These are phyloP conservation scores for Sinelater perroti DNA, from an alignment of 2,888 invertebrate species.

Conservation along the genomic window DNA sequence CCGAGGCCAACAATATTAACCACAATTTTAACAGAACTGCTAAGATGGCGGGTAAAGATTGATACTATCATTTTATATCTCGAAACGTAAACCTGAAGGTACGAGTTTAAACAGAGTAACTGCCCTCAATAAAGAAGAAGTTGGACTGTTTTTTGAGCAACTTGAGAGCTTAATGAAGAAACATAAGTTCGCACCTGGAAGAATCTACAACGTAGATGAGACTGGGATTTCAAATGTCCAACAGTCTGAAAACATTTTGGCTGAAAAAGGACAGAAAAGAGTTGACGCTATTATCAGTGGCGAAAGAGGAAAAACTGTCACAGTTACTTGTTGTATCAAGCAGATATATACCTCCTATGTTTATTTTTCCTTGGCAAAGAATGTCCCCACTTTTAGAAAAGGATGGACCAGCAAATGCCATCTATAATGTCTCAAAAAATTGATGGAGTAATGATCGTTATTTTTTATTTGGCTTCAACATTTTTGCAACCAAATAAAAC, in stretches of 20 bases:
- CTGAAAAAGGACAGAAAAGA: conserved; percentile 45
- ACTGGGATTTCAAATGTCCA: conserved; percentile 48
- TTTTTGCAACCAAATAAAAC: no score
- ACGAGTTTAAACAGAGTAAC: conserved; percentile 47
- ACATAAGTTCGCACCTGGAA: conserved; percentile 28
- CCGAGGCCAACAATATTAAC: conserved; percentile 54
- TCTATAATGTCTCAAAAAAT: no score
- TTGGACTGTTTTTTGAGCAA: conserved; percentile 28
- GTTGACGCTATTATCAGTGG: conserved; percentile 46
- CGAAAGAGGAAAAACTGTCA: conserved; percentile 37
- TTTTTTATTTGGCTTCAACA: no score
- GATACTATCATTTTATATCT: conserved; percentile 63
- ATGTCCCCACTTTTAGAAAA: no score
- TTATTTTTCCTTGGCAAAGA: no score
- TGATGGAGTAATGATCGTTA: no score
- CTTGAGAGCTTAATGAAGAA: conserved; percentile 20
- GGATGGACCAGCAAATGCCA: no score
- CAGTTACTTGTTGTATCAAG: no score
- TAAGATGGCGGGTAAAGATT: conserved; percentile 65
- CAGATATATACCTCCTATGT: no score
- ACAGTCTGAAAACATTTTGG: conserved; percentile 44
- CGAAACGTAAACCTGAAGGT: conserved; percentile 46
- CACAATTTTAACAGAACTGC: conserved; percentile 15
- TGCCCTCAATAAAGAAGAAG: conserved; percentile 47
- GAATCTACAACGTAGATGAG: conserved; percentile 50